These are phyloP conservation scores for Glossophaga mutica DNA, from an alignment of 2,797 vertebrate species.

Conservation along the genomic window DNA sequence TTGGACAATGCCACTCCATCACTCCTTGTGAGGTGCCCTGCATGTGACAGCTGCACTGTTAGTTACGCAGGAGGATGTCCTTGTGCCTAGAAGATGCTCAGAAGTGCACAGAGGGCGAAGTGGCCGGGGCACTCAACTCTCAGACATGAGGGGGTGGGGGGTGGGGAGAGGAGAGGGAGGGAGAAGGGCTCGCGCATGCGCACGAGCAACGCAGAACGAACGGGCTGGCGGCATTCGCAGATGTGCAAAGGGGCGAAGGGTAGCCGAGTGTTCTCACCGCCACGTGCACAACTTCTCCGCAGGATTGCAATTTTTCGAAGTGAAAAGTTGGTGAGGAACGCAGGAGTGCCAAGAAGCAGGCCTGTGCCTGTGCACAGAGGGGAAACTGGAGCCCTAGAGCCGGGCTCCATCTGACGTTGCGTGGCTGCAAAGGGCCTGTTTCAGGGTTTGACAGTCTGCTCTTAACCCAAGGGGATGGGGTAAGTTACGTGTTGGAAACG, in stretches of 20 bases:
- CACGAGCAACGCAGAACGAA: background rate
- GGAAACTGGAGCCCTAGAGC: background rate
- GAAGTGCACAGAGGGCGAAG: background rate
- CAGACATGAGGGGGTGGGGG: background rate
- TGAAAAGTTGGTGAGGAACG: background rate
- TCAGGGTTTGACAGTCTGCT: background rate
- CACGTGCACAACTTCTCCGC: background rate
- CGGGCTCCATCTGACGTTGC: background rate
- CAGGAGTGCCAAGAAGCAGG: background rate
- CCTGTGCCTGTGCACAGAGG: background rate
- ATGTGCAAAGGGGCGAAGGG: background rate
- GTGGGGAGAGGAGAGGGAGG: background rate
- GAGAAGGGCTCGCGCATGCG: too few relatives aligned
- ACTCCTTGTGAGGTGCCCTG: background rate
- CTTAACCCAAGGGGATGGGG: background rate
- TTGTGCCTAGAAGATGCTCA: background rate
- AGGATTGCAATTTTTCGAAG: background rate
- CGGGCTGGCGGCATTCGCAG: background rate
- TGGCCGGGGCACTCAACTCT: background rate
- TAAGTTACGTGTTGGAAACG: conserved; percentile 31
- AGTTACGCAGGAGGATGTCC: background rate
- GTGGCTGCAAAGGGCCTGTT: background rate
- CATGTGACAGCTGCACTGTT: background rate
- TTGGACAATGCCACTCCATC: background rate
- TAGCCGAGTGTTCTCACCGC: background rate